phyloP scores from a whole-genome alignment of 2,888 invertebrate genomes.

The Argyresthia goedartella region DNA sequence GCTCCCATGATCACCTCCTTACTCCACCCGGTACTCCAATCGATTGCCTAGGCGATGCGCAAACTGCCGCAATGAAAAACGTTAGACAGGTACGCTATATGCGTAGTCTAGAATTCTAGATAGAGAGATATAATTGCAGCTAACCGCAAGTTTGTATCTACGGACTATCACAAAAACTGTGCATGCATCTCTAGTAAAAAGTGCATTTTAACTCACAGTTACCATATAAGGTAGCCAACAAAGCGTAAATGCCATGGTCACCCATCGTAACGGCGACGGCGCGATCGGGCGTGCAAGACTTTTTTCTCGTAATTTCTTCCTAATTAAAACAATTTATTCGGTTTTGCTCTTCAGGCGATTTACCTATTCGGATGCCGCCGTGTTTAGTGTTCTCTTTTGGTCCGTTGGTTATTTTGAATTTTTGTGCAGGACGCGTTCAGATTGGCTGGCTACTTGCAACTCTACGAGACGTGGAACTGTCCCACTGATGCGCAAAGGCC shows the following conservation, averaged over 20 bases:
- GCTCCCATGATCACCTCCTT: no score
- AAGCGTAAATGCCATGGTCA: constrained; percentile 69
- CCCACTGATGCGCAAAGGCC: no score
- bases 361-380: constrained; percentile 39
- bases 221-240: constrained; percentile 47
- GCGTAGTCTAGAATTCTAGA: no score
- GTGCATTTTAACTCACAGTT: constrained; percentile 35
- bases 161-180: background rate
- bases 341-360: constrained; percentile 54
- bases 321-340: constrained; percentile 64
- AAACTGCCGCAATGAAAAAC: no score
- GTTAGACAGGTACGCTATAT: no score
- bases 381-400: constrained; percentile 45
- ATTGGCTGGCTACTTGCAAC: background rate
- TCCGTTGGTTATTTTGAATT: constrained; percentile 44
- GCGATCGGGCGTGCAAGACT: constrained; percentile 21
- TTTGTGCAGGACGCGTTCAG: constrained; percentile 16
- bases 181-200: constrained; percentile 23
- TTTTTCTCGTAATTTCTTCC: constrained; percentile 52
- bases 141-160: background rate
- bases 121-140: background rate
- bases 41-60: no score
- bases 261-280: constrained; percentile 49
- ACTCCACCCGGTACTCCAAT: no score
- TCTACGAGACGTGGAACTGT: no score